phyloP scores from a whole-genome alignment of 2,888 invertebrate genomes.

The Unio pictorum region DNA sequence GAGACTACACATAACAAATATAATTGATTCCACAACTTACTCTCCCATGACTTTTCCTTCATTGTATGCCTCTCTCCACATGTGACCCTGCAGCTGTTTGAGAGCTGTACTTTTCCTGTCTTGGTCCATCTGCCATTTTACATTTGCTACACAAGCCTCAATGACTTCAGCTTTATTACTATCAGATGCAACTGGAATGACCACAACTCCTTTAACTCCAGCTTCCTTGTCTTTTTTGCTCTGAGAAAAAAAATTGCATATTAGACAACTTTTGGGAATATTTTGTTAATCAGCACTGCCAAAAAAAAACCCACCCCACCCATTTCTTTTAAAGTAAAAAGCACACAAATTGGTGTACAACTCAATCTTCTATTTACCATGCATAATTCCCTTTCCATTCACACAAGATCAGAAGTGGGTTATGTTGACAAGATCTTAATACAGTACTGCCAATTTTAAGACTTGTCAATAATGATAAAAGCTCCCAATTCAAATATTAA shows the following conservation, averaged over 20 bases:
- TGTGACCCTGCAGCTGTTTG: slow-evolving; percentile 90
- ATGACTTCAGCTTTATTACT: slow-evolving; percentile 70
- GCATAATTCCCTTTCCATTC: too few species aligned
- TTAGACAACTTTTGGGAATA: background rate
- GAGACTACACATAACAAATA: too few species aligned
- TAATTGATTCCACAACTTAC: slow-evolving; percentile 78
- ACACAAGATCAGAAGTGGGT: too few species aligned
- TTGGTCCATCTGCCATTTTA: slow-evolving; percentile 85
- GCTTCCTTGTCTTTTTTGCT: slow-evolving; percentile 71
- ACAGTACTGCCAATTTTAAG: too few species aligned
- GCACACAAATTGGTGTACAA: too few species aligned
- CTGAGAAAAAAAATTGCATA: slow-evolving; percentile 18
- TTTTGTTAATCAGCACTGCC: too few species aligned
- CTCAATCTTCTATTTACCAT: too few species aligned
- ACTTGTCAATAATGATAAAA: too few species aligned
- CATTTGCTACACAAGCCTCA: slow-evolving; percentile 80
- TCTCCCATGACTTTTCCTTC: slow-evolving; percentile 86
- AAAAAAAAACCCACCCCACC: too few species aligned
- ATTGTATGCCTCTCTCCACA: slow-evolving; percentile 90
- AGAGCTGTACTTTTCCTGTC: slow-evolving; percentile 86
- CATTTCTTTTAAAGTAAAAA: too few species aligned
- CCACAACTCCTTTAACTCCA: slow-evolving; percentile 75
- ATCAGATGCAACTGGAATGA: slow-evolving; percentile 52
- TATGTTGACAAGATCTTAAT: too few species aligned
- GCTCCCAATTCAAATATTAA: too few species aligned